Percentiles rank a stretch among this genome's conserved stretches.
These are phyloP conservation scores for Paralichthys olivaceus DNA, from an alignment of 2,113 vertebrate species.

Conservation along the genomic window DNA sequence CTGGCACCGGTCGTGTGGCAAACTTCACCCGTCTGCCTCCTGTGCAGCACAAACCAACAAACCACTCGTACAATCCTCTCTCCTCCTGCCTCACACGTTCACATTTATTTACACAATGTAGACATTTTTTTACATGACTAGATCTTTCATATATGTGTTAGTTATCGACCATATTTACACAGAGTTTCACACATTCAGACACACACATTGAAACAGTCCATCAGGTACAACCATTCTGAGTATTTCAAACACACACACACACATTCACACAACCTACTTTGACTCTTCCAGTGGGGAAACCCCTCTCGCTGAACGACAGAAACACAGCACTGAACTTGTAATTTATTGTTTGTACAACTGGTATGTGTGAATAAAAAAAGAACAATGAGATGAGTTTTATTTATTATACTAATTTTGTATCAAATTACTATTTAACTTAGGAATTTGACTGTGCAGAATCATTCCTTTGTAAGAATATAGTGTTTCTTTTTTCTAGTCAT, in stretches of 20 bases:
- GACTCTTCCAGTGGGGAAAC: constrained; percentile 65
- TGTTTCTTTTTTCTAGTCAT: constrained; percentile 78
- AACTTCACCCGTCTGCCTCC: constrained; percentile 40
- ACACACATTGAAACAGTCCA: constrained; percentile 13
- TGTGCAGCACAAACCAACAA: not conserved
- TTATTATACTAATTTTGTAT: constrained; percentile 97
- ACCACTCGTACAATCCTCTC: constrained; percentile 28
- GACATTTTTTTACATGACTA: constrained; percentile 52
- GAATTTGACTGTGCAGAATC: constrained; percentile 84
- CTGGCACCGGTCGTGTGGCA: constrained; percentile 23
- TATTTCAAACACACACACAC: constrained; percentile 16
- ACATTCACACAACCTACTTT: constrained; percentile 51
- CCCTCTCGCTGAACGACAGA: constrained; percentile 72
- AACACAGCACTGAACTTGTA: constrained; percentile 99
- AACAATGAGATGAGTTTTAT: constrained; percentile 92
- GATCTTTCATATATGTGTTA: constrained; percentile 47
- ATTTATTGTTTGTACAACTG: constrained; percentile 99
- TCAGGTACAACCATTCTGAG: constrained; percentile 18
- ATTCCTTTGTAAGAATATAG: constrained; percentile 79
- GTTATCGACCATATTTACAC: constrained; percentile 55
- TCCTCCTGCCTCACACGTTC: constrained; percentile 27
- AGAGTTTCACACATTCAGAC: constrained; percentile 39
- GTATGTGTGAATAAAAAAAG: constrained; percentile 91
- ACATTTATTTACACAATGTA: constrained; percentile 44
- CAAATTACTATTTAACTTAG: constrained; percentile 93